Base-by-base conservation (phyloP, 2,113 vertebrate species). In the Irena cyanogastra region DNA sequence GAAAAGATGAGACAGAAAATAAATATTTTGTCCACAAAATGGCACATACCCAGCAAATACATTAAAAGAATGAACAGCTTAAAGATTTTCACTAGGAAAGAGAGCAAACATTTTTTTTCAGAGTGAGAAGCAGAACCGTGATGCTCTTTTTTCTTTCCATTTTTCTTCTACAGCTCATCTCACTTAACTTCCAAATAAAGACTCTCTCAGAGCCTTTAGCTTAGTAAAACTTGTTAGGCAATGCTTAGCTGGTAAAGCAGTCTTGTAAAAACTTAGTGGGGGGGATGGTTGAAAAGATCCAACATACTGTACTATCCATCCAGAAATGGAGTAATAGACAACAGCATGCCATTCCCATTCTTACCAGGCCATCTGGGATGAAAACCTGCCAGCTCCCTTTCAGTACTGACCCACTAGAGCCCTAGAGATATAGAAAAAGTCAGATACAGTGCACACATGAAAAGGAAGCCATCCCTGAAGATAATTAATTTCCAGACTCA, bases 1-100 rank as follows among this genome's bases (percentile, higher is more conserved):
- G n/a, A 68, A 91, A 82, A 57, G 28, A 59, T 72, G 23, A 89
- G 30, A 64, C 24, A 41, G 22, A 69, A 87, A 84, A 89, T 63
- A 94, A 90, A 50, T 70, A 78, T 47, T 88, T 88, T 5, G 11
- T 64, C 60, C 64, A 65, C 30, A 28, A 89, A 90, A 89, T 92
- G 86, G 91, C 94, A 90, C 33, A 41, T 45, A 84, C 47, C 76
- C 95, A 95, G 68, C 13, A 89, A 84, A 90, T n/a, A 83, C 92
- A 95, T 96, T 89, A 93, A 88, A 37, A 91, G 52, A 87, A 87
- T 1, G 12, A n/a, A 76, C 11, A 9, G 70, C 57, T 89, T 84
- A 92, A 88, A 85, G 81, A 72, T 76, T 94, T 91, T 91, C 59
- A 72, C 84, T 80, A 89, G 61, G 16, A 85, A 79, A 64, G 59